phyloP scores from a whole-genome alignment of 2,797 vertebrate species.

The Alfaro cultratus region DNA sequence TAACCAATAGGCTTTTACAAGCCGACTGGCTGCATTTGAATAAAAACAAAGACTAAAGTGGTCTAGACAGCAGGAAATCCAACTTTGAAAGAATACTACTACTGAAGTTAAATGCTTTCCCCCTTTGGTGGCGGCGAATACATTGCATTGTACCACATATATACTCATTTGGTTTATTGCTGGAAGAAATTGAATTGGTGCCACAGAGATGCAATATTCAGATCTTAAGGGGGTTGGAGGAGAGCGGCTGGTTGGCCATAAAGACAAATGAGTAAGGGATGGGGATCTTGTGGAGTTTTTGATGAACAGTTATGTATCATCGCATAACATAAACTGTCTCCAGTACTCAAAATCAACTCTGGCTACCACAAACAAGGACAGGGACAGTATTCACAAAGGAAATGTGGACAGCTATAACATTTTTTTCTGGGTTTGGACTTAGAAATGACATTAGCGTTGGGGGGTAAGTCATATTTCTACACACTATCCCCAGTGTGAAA shows the following conservation, averaged over 20 bases:
- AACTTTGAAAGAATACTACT: constrained; percentile 72
- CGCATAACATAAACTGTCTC: constrained; percentile 63
- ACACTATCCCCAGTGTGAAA: neutral
- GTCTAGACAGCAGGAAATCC: constrained; percentile 81
- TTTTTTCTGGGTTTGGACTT: constrained; percentile 40
- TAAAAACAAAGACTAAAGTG: constrained; percentile 72
- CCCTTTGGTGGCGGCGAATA: constrained; percentile 63
- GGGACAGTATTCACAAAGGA: constrained; percentile 61
- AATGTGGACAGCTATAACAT: constrained; percentile 61
- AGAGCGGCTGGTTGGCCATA: constrained; percentile 44
- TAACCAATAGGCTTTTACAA: constrained; percentile 77
- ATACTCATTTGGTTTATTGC: constrained; percentile 74
- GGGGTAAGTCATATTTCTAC: constrained; percentile 23
- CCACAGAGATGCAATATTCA: constrained; percentile 73
- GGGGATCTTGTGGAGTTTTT: constrained; percentile 56
- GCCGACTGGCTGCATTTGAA: constrained; percentile 65
- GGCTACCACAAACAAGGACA: constrained; percentile 50
- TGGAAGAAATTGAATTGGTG: constrained; percentile 73
- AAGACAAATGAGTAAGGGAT: constrained; percentile 63
- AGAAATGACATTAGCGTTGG: constrained; percentile 52
- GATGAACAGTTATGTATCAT: constrained; percentile 73
- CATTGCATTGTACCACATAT: constrained; percentile 65
- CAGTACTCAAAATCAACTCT: constrained; percentile 59
- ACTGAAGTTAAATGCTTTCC: constrained; percentile 71
- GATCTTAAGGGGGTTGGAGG: constrained; percentile 66